Percentiles rank a stretch among this genome's conserved stretches.
phyloP scores from a whole-genome alignment of 2,888 invertebrate genomes.

The Caenorhabditis sp. region DNA sequence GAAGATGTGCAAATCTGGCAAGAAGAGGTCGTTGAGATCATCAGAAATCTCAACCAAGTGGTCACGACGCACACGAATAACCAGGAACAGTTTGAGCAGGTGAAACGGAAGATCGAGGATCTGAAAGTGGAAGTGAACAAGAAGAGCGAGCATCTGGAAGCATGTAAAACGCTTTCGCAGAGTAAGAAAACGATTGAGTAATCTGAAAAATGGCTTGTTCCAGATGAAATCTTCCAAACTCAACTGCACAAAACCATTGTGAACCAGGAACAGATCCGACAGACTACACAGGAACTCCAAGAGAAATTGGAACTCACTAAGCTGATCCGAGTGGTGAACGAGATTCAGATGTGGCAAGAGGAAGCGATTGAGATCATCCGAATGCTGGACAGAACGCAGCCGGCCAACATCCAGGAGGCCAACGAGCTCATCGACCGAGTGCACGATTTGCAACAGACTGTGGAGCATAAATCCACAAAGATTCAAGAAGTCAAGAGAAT shows the following conservation, averaged over 20 bases:
- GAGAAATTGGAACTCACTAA: conserved; percentile 47
- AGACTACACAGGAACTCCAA: conserved; percentile 40
- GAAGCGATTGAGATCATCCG: conserved; percentile 66
- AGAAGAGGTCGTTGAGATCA: conserved; percentile 64
- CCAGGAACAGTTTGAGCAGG: conserved; percentile 54
- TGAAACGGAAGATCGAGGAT: conserved; percentile 47
- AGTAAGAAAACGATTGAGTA: conserved; percentile 9
- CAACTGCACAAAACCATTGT: conserved; percentile 52
- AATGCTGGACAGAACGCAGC: conserved; percentile 47
- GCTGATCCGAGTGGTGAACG: conserved; percentile 59
- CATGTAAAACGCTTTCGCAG: conserved; percentile 38
- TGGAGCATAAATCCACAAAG: conserved; percentile 52
- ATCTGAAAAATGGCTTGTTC: neutral
- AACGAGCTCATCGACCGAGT: conserved; percentile 57
- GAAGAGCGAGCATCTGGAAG: conserved; percentile 56
- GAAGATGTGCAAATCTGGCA: conserved; percentile 67
- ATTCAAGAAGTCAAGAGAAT: conserved; percentile 53
- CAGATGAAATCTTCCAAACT: conserved; percentile 53
- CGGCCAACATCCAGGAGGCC: conserved; percentile 54
- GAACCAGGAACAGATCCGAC: conserved; percentile 50
- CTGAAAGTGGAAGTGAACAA: conserved; percentile 50
- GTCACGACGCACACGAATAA: conserved; percentile 47
- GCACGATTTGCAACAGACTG: conserved; percentile 58
- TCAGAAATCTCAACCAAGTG: conserved; percentile 53
- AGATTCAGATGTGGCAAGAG: conserved; percentile 70